Evolutionary conservation across 2,888 invertebrate species (phyloP).

Genomic region (Agonopterix subpropinquella): DNA sequence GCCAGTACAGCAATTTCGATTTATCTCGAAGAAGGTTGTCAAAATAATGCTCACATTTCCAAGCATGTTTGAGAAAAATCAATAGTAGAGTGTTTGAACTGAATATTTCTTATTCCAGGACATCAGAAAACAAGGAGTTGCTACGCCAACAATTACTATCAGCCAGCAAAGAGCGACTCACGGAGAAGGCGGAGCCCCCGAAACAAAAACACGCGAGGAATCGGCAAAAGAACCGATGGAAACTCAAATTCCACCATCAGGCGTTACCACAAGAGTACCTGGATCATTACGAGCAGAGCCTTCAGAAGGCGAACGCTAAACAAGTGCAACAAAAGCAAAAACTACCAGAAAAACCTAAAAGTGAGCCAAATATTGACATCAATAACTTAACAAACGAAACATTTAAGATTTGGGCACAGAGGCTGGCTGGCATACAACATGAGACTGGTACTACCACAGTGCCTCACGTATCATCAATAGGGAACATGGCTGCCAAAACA

Average conservation of each 20-base stretch:
- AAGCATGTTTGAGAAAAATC: too few relatives aligned
- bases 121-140: constrained; percentile 62
- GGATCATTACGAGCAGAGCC: constrained; percentile 85
- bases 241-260: constrained; percentile 87
- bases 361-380: constrained; percentile 50
- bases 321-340: constrained; percentile 37
- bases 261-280: constrained; percentile 86
- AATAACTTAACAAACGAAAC: constrained; percentile 77
- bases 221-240: constrained; percentile 81
- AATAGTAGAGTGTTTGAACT: too few relatives aligned
- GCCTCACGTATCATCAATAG: constrained; percentile 32
- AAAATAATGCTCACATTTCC: too few relatives aligned
- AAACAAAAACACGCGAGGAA: constrained; percentile 53
- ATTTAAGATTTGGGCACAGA: constrained; percentile 84
- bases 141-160: constrained; percentile 62
- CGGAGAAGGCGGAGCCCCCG: constrained; percentile 43
- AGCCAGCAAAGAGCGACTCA: constrained; percentile 53
- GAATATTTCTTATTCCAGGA: constrained; percentile 34
- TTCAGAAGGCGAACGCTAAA: constrained; percentile 71
- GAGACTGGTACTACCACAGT: constrained; percentile 53
- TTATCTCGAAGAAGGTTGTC: too few relatives aligned
- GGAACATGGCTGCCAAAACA: constrained; percentile 38
- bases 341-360: constrained; percentile 48
- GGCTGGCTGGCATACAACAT: constrained; percentile 83
- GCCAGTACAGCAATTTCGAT: too few relatives aligned